Percentiles rank a stretch among this genome's conserved stretches.
phyloP scores from a whole-genome alignment of 2,888 invertebrate genomes.

The Epinotia ramella region DNA sequence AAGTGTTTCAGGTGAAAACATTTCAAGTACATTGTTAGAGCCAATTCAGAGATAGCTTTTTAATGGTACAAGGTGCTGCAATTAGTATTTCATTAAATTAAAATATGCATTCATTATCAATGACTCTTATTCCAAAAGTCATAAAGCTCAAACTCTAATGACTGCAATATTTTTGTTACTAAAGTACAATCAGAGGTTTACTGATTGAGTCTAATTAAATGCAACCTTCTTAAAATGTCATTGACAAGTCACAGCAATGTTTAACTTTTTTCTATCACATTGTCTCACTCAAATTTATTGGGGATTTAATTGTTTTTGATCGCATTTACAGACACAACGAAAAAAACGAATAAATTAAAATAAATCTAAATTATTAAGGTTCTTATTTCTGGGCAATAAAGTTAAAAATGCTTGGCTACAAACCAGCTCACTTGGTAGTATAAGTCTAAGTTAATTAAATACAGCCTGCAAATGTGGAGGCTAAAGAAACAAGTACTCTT shows the following conservation, averaged over 20 bases:
- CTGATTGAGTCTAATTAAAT: not conserved
- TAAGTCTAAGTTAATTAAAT: conserved; percentile 5
- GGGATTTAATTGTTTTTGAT: not conserved
- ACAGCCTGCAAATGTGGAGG: conserved; percentile 1
- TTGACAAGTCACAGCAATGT: not conserved
- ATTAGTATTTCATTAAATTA: not conserved
- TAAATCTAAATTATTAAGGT: not conserved
- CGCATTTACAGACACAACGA: not conserved
- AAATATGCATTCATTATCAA: not conserved
- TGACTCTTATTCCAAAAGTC: not conserved
- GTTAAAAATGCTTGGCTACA: not conserved
- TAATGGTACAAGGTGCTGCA: no score
- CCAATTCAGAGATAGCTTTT: no score
- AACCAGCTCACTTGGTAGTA: not conserved
- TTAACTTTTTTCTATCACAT: not conserved
- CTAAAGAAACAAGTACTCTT: conserved; percentile 33
- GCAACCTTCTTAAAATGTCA: not conserved
- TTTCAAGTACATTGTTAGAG: no score
- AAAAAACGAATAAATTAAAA: not conserved
- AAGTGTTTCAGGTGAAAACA: no score
- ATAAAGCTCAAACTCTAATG: not conserved
- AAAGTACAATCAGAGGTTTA: not conserved
- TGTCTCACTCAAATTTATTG: not conserved
- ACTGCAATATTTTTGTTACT: not conserved
- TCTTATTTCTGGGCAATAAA: not conserved